Base-by-base conservation (phyloP, 1,140 invertebrate species). In the Lasaia peninsularis region DNA sequence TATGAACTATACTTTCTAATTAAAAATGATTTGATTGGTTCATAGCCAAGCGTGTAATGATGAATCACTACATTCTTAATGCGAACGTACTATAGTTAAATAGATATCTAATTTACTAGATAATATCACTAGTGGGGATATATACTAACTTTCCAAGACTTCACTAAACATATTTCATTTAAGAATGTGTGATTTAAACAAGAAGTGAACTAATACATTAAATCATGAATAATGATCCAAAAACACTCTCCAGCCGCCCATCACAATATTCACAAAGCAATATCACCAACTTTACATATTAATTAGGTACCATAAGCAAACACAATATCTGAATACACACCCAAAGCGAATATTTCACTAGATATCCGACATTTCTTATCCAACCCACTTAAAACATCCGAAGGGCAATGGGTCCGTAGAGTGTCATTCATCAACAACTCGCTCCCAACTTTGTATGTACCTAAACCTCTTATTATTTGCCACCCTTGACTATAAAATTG, bases 381-480 rank as follows among this genome's bases (percentile, higher is more conserved):
- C 72, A 75, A 81, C 76, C 81, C 81, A 80, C 77, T 86, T 88
- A 83, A 88, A 88, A 85, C 85, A 78, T 82, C 81, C 81, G 82
- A 88, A 88, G 85, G 85, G 85, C 83, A 85, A 88, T 88, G 83
- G 85, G 77, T 71, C 85, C 85, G 69, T 69, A 28, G 86, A 88
- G 86, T 88, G 86, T 88, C 86, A 86, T 88, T 86, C 86, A 88
- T 88, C 86, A 88, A 85, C 75, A 78, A 83, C 77, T 86, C 72
- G 72, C 71, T 72, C 60, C 82, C 62, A 86, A 86, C 81, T 88
- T 86, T 80, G 72, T 77, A 85, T 85, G 78, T 83, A 86, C 80
- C 75, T 74, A 77, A 80, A 79, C 75, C 83, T 82, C 80, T 86
- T 88, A 88, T 86, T 86, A 85, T 86, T 85, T 82, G 75, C 85